Evolutionary conservation across 1,140 invertebrate species (phyloP), one percentile per base, ranked within the genome.

Genomic region (Drosophila ambigua): DNA sequence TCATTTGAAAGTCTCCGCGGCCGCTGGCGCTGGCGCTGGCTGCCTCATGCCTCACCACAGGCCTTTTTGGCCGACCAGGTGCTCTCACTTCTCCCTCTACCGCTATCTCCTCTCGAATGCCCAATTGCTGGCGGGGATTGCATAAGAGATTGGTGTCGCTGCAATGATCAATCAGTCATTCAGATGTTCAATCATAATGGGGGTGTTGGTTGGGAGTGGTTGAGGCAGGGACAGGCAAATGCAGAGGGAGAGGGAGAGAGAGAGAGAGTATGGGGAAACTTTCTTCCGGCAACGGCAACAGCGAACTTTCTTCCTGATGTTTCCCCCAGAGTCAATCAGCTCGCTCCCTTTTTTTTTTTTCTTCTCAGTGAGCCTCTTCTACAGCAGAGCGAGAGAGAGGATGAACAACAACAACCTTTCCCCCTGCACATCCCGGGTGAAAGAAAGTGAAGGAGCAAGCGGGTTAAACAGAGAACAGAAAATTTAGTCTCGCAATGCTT

Each of bases 1-100:
- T 64, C 61, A 87, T 85, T 85, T 69, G 81, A 85, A 85, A 85
- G 82, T 84, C 68, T 63, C 46, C 43, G 35, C 26, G 51, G 67
- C 31, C 62, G 67, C 28, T 35, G 54, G 24, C 62, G 67, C 28
- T 35, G 54, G 16, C 31, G 50, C 46, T 31, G 51, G 15, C 44
- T 20, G 16, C 44, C 16, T 46, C n/a, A 26, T 39, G 41, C 16
- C 43, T 46, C 51, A 69, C 66, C 66, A 65, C 66, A 68, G 66
- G 66, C 66, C 39, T 52, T 23, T 48, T 43, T 11, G 35, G 31
- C 11, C 35, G 67, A 45, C 67, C 67, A 71, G 67, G 67, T 71
- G 67, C 64, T 69, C 20, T 31, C 66, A 64, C 39, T 51, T 51
- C 41, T 41, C 41, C 67, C 28, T 15, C 26, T 28, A 6, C 53